Evolutionary conservation across 2,113 vertebrate species (phyloP).

Genomic region (Lasiurus cinereus): DNA sequence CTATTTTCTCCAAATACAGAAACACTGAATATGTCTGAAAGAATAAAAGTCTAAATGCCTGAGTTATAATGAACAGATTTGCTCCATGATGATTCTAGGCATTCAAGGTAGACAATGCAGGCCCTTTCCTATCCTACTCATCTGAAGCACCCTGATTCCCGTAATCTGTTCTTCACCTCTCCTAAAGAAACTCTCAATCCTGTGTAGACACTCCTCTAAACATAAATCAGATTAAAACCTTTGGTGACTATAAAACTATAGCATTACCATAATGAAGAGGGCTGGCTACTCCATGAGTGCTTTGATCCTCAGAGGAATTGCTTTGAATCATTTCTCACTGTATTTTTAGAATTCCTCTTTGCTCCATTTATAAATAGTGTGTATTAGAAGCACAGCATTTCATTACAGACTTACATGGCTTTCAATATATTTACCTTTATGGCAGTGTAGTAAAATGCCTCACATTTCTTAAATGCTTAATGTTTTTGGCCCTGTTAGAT

Average conservation of each 20-base stretch:
- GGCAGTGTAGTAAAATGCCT: conserved; percentile 22
- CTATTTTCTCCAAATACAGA: conserved; percentile 69
- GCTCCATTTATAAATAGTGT: conserved; percentile 59
- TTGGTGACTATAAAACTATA: conserved; percentile 10
- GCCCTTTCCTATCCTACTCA: background rate
- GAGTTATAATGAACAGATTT: conserved; percentile 44
- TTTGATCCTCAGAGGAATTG: conserved; percentile 23
- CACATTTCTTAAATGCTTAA: conserved; percentile 24
- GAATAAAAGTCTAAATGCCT: conserved; percentile 42
- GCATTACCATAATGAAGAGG: conserved; percentile 59
- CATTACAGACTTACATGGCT: conserved; percentile 13
- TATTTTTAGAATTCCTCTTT: conserved; percentile 55
- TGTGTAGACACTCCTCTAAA: background rate
- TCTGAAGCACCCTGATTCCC: background rate
- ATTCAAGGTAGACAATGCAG: background rate
- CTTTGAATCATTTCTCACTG: conserved; percentile 47
- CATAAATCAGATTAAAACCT: conserved; percentile 4
- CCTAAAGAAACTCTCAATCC: background rate
- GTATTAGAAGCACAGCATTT: conserved; percentile 1
- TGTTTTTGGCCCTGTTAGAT: conserved; percentile 53
- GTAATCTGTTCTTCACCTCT: background rate
- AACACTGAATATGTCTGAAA: conserved; percentile 48
- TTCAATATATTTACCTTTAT: conserved; percentile 63
- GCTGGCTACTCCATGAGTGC: conserved; percentile 18
- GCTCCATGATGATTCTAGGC: background rate